A percentile compares a stretch with the other conserved stretches of the same genome.
These are phyloP conservation scores for Myodes glareolus DNA, from an alignment of 2,113 vertebrate genomes.

Conservation along the genomic window DNA sequence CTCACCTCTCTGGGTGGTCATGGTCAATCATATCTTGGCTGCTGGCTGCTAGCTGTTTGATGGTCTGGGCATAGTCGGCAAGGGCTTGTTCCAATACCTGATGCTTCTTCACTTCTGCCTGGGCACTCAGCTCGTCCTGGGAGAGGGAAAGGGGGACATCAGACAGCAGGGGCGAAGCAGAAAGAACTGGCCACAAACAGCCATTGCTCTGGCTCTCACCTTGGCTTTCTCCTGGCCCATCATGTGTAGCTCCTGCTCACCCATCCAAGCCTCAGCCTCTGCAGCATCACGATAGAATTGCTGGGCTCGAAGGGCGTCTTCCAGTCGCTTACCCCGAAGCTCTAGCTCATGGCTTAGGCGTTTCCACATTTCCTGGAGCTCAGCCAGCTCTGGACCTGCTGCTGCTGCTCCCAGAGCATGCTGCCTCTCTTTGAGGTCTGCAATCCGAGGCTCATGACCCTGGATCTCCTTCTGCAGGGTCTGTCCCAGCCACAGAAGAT, in stretches of 20 bases:
- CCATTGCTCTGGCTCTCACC: slow-evolving; percentile 80
- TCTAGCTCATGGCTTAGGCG: slow-evolving; percentile 90
- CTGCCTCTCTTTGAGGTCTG: slow-evolving; percentile 90
- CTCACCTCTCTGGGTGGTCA: slow-evolving; percentile 94
- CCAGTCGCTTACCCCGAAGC: slow-evolving; percentile 88
- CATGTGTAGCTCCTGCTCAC: slow-evolving; percentile 97
- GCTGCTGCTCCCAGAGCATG: slow-evolving; percentile 84
- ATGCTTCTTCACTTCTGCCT: slow-evolving; percentile 96
- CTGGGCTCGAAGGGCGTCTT: slow-evolving; percentile 91
- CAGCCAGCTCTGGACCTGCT: slow-evolving; percentile 85
- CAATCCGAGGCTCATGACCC: slow-evolving; percentile 94
- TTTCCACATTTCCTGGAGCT: slow-evolving; percentile 91
- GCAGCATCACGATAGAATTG: slow-evolving; percentile 94
- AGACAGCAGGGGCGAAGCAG: background rate
- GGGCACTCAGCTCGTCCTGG: slow-evolving; percentile 94
- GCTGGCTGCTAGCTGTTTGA: slow-evolving; percentile 93
- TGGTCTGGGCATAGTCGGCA: slow-evolving; percentile 93
- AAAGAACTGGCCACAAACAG: background rate
- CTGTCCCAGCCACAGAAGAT: slow-evolving; percentile 78
- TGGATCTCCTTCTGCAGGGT: slow-evolving; percentile 96
- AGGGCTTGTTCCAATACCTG: slow-evolving; percentile 93
- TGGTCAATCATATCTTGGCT: slow-evolving; percentile 93
- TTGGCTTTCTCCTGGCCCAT: slow-evolving; percentile 97
- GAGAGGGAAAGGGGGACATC: background rate
- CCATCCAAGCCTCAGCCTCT: slow-evolving; percentile 97